Conservation (phyloP, 2,888 invertebrate genomes). For the Drosophila subsilvestris region DNA sequence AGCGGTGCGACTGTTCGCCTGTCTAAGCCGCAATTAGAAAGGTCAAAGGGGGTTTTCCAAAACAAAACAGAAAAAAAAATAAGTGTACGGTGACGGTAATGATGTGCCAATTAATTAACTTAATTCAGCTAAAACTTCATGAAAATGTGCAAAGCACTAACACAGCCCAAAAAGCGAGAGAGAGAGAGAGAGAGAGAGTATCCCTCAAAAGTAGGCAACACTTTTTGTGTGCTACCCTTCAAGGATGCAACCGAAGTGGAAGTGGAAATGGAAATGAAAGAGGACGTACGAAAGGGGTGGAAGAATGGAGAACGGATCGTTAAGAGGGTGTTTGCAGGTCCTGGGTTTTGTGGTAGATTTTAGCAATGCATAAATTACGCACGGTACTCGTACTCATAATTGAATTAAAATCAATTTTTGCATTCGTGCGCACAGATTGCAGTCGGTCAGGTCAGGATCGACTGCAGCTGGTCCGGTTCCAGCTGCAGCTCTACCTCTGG, state of each 20-base stretch:
- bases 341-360: conserved; percentile 28
- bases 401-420: conserved; percentile 74
- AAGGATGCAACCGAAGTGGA: background rate
- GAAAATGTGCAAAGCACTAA: conserved; percentile 21
- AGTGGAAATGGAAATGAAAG: background rate
- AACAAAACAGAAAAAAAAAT: conserved; percentile 4
- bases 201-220: background rate
- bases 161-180: background rate
- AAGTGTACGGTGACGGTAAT: conserved; percentile 27
- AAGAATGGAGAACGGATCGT: background rate
- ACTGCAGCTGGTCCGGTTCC: conserved; percentile 39
- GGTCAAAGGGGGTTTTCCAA: conserved; percentile 37
- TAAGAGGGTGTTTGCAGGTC: background rate
- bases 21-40: conserved; percentile 50
- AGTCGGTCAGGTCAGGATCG: conserved; percentile 25
- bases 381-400: conserved; percentile 49
- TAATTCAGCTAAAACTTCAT: conserved; percentile 46
- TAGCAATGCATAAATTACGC: conserved; percentile 73
- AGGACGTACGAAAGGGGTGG: background rate
- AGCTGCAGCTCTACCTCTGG: background rate
- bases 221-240: conserved; percentile 20
- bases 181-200: no score
- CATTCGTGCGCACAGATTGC: conserved; percentile 45
- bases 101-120: conserved; percentile 67
- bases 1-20: background rate